Evolutionary conservation across 1,140 invertebrate genomes (phyloP).

Genomic region (Drosophila bifasciata): DNA sequence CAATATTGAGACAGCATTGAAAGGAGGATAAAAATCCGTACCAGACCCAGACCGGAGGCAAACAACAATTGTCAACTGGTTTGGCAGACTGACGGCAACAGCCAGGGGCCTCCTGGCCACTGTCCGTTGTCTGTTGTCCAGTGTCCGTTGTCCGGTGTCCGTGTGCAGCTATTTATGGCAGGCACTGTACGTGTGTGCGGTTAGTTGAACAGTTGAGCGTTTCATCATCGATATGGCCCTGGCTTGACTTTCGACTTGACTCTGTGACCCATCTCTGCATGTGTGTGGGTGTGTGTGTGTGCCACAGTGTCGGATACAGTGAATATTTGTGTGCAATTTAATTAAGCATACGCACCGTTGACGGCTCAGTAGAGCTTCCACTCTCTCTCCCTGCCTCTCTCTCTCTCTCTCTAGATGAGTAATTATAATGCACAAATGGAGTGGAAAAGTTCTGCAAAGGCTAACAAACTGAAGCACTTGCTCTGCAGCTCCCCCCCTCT

Average conservation of each 20-base stretch:
- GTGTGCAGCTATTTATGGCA: constrained; percentile 52
- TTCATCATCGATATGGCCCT: constrained; percentile 31
- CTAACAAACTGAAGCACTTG: constrained; percentile 19
- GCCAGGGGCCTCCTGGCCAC: constrained; percentile 2
- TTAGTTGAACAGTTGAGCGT: constrained; percentile 58
- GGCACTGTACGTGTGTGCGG: constrained; percentile 49
- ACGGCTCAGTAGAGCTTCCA: background rate
- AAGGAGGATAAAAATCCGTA: constrained; percentile 71
- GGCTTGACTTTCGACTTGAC: constrained; percentile 41
- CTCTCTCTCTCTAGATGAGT: constrained; percentile 9
- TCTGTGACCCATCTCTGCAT: constrained; percentile 2
- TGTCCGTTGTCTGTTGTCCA: background rate
- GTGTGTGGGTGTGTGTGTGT: constrained; percentile 3
- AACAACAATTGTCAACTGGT: constrained; percentile 49
- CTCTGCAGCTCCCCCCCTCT: background rate
- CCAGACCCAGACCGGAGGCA: constrained; percentile 60
- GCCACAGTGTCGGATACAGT: background rate
- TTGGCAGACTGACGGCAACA: background rate
- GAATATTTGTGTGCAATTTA: constrained; percentile 36
- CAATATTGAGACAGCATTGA: constrained; percentile 74
- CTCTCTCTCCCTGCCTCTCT: background rate
- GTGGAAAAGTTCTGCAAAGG: constrained; percentile 54
- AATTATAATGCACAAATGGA: constrained; percentile 64
- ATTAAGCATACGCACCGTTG: constrained; percentile 57
- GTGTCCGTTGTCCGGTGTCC: background rate